Evolutionary conservation across 1,140 invertebrate genomes (phyloP), one percentile per base, ranked within the genome.

Genomic region (Danaus melanippus): DNA sequence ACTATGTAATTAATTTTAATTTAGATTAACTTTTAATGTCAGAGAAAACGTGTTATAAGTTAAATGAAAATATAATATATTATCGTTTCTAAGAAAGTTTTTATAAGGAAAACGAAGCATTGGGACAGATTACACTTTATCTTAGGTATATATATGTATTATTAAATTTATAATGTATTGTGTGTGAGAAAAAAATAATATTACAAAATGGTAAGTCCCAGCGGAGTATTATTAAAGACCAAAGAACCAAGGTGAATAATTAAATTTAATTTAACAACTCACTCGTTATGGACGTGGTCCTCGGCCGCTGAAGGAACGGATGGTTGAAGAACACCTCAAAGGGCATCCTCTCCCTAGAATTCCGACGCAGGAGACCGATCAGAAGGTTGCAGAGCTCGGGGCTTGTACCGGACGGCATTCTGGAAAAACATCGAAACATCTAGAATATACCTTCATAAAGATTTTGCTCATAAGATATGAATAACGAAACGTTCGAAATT

Each of bases 261-360:
- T 47, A 12, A 53, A 11, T 41, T 46, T 55, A n/a, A 12, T 12
- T 53, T 1, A 15, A 75, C 77, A 15, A 75, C 77, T 76, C 21
- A 86, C 83, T 82, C 21, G 69, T 78, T 32, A 79, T 70, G 21
- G 80, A 86, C 1, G 87, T 81, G 10, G 81, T 88, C 59, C 89
- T 87, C 9, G 90, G 89, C 52, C 93, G 90, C 74, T 93, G 92
- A 53, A 98, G 88, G 85, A 98, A 98, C 43, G 93, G 89, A 87
- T 99, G 97, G 77, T 91, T 93, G 88, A 98, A 98, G 88, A 98
- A 98, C 55, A 92, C 91, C 67, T 98, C 96, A 87, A 99, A 99
- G 53, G 96, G 93, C 90, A 99, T 97, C 56, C 98, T 90, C 79
- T 99, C 97, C 71, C 92, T 92, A 11, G 98, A 93, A 88, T 98